Percentiles rank a stretch among this genome's conserved stretches.
These are phyloP conservation scores for Hafferia zeledoni DNA, from an alignment of 2,797 vertebrate species.

Conservation along the genomic window DNA sequence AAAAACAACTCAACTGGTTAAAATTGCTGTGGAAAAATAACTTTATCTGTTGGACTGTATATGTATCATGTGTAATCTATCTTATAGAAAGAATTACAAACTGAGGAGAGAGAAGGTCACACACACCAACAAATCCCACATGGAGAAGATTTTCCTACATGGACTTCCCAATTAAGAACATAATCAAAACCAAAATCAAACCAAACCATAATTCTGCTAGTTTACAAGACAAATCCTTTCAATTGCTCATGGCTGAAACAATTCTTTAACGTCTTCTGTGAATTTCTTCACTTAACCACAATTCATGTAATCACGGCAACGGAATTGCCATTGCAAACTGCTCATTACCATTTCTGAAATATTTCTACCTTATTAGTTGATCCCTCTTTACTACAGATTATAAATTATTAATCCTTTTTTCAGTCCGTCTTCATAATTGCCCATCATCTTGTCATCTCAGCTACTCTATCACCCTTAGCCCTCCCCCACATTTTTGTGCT, in stretches of 20 bases:
- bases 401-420: background rate
- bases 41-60: background rate
- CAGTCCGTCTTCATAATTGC: background rate
- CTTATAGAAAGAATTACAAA: background rate
- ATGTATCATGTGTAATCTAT: background rate
- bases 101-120: slow-evolving; percentile 8
- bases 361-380: background rate
- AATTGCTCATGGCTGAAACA: background rate
- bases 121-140: background rate
- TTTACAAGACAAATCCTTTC: background rate
- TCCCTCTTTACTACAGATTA: background rate
- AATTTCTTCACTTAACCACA: background rate
- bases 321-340: background rate
- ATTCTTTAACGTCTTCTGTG: background rate
- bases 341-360: background rate
- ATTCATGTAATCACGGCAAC: background rate
- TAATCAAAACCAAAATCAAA: background rate
- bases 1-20: background rate
- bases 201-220: background rate
- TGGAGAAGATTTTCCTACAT: background rate
- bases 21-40: slow-evolving; percentile 19
- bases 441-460: background rate
- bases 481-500: background rate
- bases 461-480: background rate
- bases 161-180: background rate